Base-by-base conservation (phyloP, 30 jellyfish, hydroid and myxozoan species). In the Rhopilema esculentum region DNA sequence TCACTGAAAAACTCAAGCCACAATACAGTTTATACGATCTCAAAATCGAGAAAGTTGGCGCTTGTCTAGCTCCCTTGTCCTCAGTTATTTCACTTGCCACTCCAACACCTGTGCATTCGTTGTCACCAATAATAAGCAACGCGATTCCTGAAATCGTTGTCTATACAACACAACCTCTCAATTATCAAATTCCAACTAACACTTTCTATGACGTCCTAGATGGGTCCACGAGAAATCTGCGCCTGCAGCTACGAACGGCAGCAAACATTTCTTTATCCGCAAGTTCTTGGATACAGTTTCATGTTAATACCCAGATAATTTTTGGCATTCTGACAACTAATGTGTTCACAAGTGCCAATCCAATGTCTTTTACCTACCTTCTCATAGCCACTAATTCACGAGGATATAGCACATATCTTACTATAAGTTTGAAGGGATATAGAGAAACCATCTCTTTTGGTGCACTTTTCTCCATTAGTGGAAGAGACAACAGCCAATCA, bases 271-370 rank as follows among this genome's bases (percentile, higher is more conserved):
- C 85, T 17, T 65, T 93, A 26, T 40, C 93, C 0, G 49, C 76
- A 7, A 40, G 67, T 68, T 93, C 98, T 0, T 93, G 98, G 98
- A 27, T 93, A 48, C 97, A 93, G 69, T 84, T 93, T 26, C 74
- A 93, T 23, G 51, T 33, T 22, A 69, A 57, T 1, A 71, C 96
- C n/a, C 96, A 88, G 63, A 79, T 85, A 19, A 86, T 92, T 74
- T 79, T 79, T 65, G 98, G 96, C 0, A 72, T 88, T 31, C 84
- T 88, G 2, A 79, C 91, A 19, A 32, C 89, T 24, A 62, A 30
- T 0, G 52, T 19, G 33, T 88, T 88, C 72, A 18, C 84, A 15
- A 50, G 70, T 7, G 25, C 78, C 0, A 33, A n/a, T 26, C 28
- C 78, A 27, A 61, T 15, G 29, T 20, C 62, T 16, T 72, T 76